Percentiles rank a stretch among this genome's conserved stretches.
Conservation (phyloP, 2,797 vertebrate species). For the Danio kyathit region DNA sequence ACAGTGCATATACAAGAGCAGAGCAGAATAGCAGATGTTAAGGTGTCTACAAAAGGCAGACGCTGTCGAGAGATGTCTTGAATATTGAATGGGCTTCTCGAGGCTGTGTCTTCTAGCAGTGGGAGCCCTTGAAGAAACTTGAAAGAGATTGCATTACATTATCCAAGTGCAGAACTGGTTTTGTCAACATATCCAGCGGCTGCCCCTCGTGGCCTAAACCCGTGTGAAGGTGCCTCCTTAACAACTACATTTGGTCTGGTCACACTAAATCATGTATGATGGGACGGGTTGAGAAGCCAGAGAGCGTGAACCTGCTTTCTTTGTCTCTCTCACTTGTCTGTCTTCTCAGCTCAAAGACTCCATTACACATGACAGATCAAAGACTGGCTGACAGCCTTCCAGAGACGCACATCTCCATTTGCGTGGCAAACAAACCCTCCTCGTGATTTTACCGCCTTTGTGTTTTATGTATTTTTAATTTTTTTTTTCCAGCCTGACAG, state of each 20-base stretch:
- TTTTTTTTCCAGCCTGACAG: background rate
- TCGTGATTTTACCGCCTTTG: constrained; percentile 5
- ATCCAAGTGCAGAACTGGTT: constrained; percentile 41
- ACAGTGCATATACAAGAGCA: background rate
- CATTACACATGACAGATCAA: constrained; percentile 55
- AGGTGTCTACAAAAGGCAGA: constrained; percentile 20
- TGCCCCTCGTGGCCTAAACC: constrained; percentile 19
- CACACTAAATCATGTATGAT: constrained; percentile 54
- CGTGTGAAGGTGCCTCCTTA: constrained; percentile 30
- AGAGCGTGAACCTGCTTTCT: constrained; percentile 38
- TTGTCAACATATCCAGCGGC: constrained; percentile 42
- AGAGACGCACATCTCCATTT: constrained; percentile 39
- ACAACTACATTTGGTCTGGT: constrained; percentile 47
- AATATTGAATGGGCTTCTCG: constrained; percentile 49
- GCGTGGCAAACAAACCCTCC: constrained; percentile 29
- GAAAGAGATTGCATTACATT: constrained; percentile 54
- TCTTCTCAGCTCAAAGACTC: constrained; percentile 47
- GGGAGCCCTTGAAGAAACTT: constrained; percentile 48
- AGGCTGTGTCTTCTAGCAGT: constrained; percentile 43
- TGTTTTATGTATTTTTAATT: constrained; percentile 26
- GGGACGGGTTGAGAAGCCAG: constrained; percentile 24
- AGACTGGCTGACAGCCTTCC: constrained; percentile 44
- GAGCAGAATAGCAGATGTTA: constrained; percentile 28
- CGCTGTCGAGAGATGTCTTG: constrained; percentile 17
- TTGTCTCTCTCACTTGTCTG: constrained; percentile 36